Percentiles rank a stretch among this genome's conserved stretches.
Evolutionary conservation across 1,140 invertebrate species (phyloP).

Genomic region (Papilio dardanus): DNA sequence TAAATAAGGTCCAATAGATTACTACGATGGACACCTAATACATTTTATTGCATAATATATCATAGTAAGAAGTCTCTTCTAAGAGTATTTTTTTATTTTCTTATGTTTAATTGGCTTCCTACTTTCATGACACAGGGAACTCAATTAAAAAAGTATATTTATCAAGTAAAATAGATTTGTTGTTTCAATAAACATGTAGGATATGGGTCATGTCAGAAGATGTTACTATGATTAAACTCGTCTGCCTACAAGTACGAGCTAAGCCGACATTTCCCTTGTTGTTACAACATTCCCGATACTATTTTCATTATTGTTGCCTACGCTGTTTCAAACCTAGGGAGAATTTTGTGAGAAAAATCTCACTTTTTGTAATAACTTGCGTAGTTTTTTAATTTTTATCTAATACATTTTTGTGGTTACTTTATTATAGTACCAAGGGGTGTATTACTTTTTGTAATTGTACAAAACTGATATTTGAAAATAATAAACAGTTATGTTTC

Average conservation of each 20-base stretch:
- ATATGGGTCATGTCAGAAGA: neutral
- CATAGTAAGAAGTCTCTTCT: neutral
- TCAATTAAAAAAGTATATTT: too few species aligned
- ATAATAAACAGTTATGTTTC: neutral
- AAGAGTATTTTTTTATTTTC: neutral
- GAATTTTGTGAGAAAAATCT: too few species aligned
- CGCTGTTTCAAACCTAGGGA: too few species aligned
- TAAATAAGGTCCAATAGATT: constrained; percentile 7
- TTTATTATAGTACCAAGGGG: too few species aligned
- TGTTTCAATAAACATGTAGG: neutral
- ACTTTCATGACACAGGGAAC: too few species aligned
- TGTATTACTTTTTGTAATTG: neutral
- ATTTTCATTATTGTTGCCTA: too few species aligned
- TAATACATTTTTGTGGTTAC: too few species aligned
- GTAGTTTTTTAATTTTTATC: too few species aligned
- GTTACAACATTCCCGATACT: too few species aligned
- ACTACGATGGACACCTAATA: neutral
- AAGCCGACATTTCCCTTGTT: neutral
- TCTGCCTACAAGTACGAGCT: neutral
- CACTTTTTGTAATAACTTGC: too few species aligned
- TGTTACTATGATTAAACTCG: constrained; percentile 20
- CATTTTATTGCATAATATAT: neutral
- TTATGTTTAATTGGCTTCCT: too few species aligned
- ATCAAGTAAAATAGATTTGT: too few species aligned
- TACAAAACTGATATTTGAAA: neutral